Base-by-base conservation (phyloP, 92 coral and sea anemone genomes). In the Porites evermanni region DNA sequence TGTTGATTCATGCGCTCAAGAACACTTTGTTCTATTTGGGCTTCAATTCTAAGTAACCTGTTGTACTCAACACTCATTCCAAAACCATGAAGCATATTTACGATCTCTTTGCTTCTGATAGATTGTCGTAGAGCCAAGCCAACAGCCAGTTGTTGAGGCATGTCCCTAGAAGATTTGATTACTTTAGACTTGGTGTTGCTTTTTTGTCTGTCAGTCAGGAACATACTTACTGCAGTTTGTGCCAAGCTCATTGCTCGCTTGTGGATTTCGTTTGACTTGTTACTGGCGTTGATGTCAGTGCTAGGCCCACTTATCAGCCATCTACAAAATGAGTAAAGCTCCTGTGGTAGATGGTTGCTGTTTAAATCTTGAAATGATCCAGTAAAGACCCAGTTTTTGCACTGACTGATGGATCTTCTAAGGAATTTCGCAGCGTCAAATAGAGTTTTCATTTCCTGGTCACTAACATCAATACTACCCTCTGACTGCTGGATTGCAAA, bases 361-460 rank as follows among this genome's bases (percentile, higher is more conserved):
- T 50, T 64, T 64, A 89, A 53, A 84, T 86, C 91, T 16, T 86
- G 89, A 44, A 92, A 89, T 17, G 82, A 67, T 56, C 95, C 95
- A 4, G 63, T 78, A 86, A 92, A 92, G 52, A 64, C 91, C 95
- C 93, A 92, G 17, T 64, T 92, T 80, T 83, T 86, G 91, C 93
- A 69, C 18, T 92, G 86, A 73, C 87, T 92, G 58, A 92, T 89
- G 80, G 84, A 64, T 63, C 89, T 89, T 86, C 91, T 65, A 13
- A 92, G 84, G 26, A 67, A 58, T 2, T 84, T 84, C 3, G 95
- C 92, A 75, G 93, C 91, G 68, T 90, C 92, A 59, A 79, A 92
- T 21, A 92, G 17, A 72, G 79, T 14, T 70, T 78, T 87, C 85
- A 92, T 85, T 50, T 77, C 90, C n/a, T 56, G 64, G 81, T 87